Evolutionary conservation across 2,888 invertebrate species (phyloP).

Genomic region (Tachystola acroxantha): DNA sequence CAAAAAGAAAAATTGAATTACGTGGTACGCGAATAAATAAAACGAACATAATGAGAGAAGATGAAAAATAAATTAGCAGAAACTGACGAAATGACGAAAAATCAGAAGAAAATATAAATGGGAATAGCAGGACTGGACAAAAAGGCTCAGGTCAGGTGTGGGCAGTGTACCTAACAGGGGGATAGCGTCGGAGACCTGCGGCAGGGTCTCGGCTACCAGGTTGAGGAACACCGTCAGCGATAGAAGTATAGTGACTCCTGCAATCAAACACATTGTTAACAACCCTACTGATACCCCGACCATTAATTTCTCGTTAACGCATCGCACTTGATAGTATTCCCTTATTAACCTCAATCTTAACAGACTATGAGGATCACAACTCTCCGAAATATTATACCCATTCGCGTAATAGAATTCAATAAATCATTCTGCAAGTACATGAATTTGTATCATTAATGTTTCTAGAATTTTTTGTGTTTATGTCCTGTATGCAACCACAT

Average conservation of each 20-base stretch:
- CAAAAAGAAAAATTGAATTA: too few relatives aligned
- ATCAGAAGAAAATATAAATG: slow-evolving; percentile 33
- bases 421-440: neutral
- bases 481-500: too few relatives aligned
- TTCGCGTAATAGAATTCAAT: neutral
- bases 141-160: slow-evolving; percentile 58
- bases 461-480: too few relatives aligned
- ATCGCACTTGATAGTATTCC: too few relatives aligned
- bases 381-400: slow-evolving; percentile 23
- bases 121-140: slow-evolving; percentile 46
- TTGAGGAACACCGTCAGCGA: slow-evolving; percentile 99
- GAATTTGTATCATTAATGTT: too few relatives aligned
- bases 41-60: slow-evolving; percentile 30
- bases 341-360: too few relatives aligned
- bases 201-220: slow-evolving; percentile 99
- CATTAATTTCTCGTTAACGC: too few relatives aligned
- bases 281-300: slow-evolving; percentile 31
- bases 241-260: slow-evolving; percentile 99
- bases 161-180: slow-evolving; percentile 97
- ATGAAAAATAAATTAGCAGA: slow-evolving; percentile 35
- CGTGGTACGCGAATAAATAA: slow-evolving; percentile 14
- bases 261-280: slow-evolving; percentile 84
- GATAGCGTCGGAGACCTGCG: slow-evolving; percentile 99
- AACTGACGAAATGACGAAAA: slow-evolving; percentile 40
- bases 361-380: too few relatives aligned